phyloP scores from a whole-genome alignment of 2,113 vertebrate species.

The Peromyscus maniculatus region DNA sequence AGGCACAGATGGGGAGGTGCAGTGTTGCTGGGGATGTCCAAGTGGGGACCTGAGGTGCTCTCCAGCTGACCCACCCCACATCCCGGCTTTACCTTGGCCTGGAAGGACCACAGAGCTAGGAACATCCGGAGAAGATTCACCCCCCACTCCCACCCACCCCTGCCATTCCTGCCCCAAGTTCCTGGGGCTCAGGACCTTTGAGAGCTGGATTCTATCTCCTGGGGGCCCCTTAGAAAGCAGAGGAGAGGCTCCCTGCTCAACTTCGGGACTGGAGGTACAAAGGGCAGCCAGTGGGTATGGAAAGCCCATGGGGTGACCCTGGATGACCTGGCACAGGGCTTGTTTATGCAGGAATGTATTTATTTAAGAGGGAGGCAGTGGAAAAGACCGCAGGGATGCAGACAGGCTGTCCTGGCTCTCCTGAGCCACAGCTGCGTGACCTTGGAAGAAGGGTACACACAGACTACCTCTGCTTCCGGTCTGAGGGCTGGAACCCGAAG shows the following conservation, averaged over 20 bases:
- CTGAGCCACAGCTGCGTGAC: not conserved
- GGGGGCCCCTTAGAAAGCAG: not conserved
- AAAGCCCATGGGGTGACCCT: not conserved
- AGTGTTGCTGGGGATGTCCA: not conserved
- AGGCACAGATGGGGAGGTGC: rapidly evolving
- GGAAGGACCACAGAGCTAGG: not conserved
- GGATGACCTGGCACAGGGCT: not conserved
- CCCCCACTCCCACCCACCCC: not conserved
- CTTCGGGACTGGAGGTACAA: not conserved
- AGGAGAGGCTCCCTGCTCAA: not conserved
- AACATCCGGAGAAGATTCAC: not conserved
- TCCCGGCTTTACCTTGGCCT: not conserved
- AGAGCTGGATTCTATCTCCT: rapidly evolving
- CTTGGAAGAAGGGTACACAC: not conserved
- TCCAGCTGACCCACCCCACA: rapidly evolving
- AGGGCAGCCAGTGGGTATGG: not conserved
- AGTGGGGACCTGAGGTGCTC: rapidly evolving
- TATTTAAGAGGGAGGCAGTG: not conserved
- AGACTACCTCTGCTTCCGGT: conserved; percentile 20
- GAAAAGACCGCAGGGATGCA: not conserved
- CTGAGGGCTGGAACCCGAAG: not conserved
- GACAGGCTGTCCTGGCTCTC: not conserved
- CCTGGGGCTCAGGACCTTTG: not conserved
- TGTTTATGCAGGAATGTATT: conserved; percentile 69
- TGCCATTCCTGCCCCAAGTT: rapidly evolving